A percentile compares a stretch with the other conserved stretches of the same genome.
Evolutionary conservation across 2,888 invertebrate genomes (phyloP).

Genomic region (Lomographa bimaculata): DNA sequence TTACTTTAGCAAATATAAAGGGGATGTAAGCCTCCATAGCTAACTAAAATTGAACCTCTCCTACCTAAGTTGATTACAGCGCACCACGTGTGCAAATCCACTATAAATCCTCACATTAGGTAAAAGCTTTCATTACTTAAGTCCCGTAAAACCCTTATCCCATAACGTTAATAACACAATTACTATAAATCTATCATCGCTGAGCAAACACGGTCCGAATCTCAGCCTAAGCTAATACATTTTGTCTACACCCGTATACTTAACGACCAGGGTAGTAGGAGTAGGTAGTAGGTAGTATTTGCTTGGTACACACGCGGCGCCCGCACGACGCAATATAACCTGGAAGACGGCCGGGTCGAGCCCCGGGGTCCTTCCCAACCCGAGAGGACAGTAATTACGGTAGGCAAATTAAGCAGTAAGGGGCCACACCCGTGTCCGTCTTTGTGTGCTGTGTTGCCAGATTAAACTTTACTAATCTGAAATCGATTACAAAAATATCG

Average conservation of each 20-base stretch:
- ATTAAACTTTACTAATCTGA: slow-evolving; percentile 1
- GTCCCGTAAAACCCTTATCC: slow-evolving; percentile 83
- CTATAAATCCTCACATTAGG: slow-evolving; percentile 79
- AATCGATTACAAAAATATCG: too few relatives aligned
- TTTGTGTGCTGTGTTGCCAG: slow-evolving; percentile 55
- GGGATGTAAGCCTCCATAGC: too few relatives aligned
- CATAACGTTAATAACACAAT: slow-evolving; percentile 84
- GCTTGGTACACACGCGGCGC: slow-evolving; percentile 79
- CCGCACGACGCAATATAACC: slow-evolving; percentile 81
- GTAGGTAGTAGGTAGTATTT: slow-evolving; percentile 66
- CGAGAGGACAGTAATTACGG: slow-evolving; percentile 84
- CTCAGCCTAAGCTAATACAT: slow-evolving; percentile 84
- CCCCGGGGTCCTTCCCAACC: slow-evolving; percentile 75
- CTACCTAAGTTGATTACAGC: slow-evolving; percentile 57
- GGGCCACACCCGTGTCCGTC: slow-evolving; percentile 75
- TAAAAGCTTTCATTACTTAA: slow-evolving; percentile 81
- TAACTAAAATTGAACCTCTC: too few relatives aligned
- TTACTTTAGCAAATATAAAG: too few relatives aligned
- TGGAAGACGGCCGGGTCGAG: slow-evolving; percentile 77
- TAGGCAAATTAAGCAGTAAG: slow-evolving; percentile 85
- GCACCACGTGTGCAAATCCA: slow-evolving; percentile 72
- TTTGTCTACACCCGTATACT: slow-evolving; percentile 83
- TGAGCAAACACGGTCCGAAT: slow-evolving; percentile 81
- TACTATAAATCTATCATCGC: slow-evolving; percentile 84
- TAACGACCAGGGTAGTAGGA: slow-evolving; percentile 71